A percentile compares a stretch with the other conserved stretches of the same genome.
Evolutionary conservation across 2,797 vertebrate species (phyloP).

Genomic region (Calcarius lapponicus): DNA sequence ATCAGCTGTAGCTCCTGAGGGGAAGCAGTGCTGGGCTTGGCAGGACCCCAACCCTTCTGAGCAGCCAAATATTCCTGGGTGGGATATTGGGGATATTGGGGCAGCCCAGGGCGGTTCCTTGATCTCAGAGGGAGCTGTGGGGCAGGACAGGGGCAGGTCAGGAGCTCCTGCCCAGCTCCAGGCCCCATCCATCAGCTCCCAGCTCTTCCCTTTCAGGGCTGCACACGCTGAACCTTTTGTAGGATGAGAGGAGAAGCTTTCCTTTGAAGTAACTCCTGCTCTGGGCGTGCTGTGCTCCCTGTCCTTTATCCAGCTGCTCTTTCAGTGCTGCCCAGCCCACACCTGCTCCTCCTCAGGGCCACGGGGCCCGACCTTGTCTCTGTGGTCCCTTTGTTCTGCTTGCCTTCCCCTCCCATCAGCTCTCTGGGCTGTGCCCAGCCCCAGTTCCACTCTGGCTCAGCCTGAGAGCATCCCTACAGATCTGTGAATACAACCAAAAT

Average conservation of each 20-base stretch:
- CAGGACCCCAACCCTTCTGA: fast-evolving
- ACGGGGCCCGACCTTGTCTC: background rate
- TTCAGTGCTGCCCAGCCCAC: background rate
- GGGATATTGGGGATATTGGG: background rate
- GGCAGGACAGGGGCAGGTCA: background rate
- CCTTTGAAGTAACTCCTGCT: background rate
- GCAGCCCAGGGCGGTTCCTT: background rate
- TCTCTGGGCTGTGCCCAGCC: background rate
- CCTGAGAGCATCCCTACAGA: background rate
- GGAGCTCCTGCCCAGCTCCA: background rate
- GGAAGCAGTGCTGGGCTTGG: fast-evolving
- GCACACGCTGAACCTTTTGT: background rate
- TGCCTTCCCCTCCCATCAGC: background rate
- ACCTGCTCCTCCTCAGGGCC: background rate
- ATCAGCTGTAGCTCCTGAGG: too few relatives aligned
- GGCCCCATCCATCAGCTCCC: background rate
- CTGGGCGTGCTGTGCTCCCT: background rate
- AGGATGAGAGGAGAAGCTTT: background rate
- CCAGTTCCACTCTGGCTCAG: background rate
- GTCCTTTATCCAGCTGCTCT: background rate
- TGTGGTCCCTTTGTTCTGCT: background rate
- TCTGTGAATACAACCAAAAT: background rate
- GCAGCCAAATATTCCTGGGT: background rate
- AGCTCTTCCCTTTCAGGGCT: background rate
- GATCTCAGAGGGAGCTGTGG: background rate